phyloP scores from a whole-genome alignment of 2,797 vertebrate genomes.

The Scolopax bukidnonensis region DNA sequence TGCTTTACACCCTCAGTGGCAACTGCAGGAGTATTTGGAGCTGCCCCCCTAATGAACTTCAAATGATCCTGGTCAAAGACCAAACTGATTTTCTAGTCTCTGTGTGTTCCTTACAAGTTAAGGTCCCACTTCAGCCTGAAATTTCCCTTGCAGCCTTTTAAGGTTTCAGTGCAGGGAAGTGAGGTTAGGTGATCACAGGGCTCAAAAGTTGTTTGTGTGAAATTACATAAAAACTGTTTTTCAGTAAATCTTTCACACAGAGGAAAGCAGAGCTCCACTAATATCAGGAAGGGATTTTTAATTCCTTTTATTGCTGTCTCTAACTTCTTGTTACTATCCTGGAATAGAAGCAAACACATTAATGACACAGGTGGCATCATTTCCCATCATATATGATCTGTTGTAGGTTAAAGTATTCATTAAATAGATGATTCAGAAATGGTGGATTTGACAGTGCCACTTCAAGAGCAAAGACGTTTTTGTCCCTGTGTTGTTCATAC shows the following conservation, averaged over 20 bases:
- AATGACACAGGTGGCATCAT: neutral
- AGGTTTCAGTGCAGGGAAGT: neutral
- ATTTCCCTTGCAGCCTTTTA: neutral
- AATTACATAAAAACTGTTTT: neutral
- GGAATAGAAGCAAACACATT: neutral
- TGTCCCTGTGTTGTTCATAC: neutral
- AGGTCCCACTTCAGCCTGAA: neutral
- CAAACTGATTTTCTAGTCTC: neutral
- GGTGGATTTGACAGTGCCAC: neutral
- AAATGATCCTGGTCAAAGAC: neutral
- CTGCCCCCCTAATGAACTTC: neutral
- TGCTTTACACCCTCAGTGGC: neutral
- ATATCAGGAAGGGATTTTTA: neutral
- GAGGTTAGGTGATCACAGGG: rapidly evolving
- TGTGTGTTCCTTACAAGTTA: too few relatives aligned
- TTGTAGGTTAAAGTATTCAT: neutral
- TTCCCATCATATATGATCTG: neutral
- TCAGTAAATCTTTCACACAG: neutral
- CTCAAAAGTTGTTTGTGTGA: neutral
- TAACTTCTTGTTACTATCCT: neutral
- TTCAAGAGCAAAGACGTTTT: neutral
- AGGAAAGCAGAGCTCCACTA: neutral
- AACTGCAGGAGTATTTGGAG: neutral
- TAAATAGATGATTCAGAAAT: neutral
- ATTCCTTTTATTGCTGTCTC: neutral